Conservation (phyloP, 2,888 invertebrate species). For the Heliconius hortense region DNA sequence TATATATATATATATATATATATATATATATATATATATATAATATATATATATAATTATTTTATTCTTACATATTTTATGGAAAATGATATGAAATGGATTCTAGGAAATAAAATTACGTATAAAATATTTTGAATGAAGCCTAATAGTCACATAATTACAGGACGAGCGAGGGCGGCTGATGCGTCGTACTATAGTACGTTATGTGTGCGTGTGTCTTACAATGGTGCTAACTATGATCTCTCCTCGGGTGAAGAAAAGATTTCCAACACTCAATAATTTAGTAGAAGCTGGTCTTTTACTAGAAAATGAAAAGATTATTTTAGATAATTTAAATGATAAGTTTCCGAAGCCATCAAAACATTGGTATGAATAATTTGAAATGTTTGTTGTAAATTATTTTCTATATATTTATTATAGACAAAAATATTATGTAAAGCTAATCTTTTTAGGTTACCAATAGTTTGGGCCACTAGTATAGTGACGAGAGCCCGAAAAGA, state of each 20-base stretch:
- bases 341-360: conserved; percentile 93
- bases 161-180: conserved; percentile 91
- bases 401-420: neutral
- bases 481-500: conserved; percentile 94
- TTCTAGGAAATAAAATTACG: conserved; percentile 7
- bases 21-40: too few relatives aligned
- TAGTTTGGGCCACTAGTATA: conserved; percentile 95
- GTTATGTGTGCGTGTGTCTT: conserved; percentile 92
- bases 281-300: conserved; percentile 92
- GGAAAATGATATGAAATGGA: too few relatives aligned
- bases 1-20: too few relatives aligned
- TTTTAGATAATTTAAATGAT: conserved; percentile 88
- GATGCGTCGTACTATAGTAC: conserved; percentile 91
- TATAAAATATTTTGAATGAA: conserved; percentile 4
- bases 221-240: conserved; percentile 94
- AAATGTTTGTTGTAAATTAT: conserved; percentile 1
- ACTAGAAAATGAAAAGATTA: conserved; percentile 89
- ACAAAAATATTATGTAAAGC: neutral
- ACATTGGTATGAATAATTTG: conserved; percentile 84
- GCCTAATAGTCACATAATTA: conserved; percentile 32
- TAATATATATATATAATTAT: too few relatives aligned
- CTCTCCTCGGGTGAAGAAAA: conserved; percentile 92
- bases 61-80: neutral
- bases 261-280: conserved; percentile 92
- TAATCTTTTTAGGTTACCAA: conserved; percentile 84